These are phyloP conservation scores for Uloborus plumipes DNA, from an alignment of 2,888 invertebrate genomes.

Conservation along the genomic window DNA sequence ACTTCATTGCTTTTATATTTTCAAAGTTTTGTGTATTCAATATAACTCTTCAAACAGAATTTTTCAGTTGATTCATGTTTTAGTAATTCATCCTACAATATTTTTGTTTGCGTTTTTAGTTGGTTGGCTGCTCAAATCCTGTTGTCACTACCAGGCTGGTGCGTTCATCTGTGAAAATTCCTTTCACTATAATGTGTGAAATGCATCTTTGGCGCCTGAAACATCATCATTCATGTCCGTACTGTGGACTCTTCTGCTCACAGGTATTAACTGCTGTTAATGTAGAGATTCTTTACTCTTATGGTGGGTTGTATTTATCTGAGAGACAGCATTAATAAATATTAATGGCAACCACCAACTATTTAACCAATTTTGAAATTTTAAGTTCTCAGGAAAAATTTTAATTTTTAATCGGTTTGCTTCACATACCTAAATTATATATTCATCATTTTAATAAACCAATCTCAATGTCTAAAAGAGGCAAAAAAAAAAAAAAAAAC, in stretches of 20 bases:
- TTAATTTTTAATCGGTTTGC: no score
- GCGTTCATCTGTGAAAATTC: slow-evolving; percentile 75
- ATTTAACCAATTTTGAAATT: no score
- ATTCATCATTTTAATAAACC: no score
- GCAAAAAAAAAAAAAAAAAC: no score
- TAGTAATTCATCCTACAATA: not conserved
- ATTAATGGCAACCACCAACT: not conserved
- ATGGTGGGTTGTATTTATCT: no score
- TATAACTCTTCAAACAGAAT: no score
- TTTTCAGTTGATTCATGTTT: no score
- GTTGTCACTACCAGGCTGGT: slow-evolving; percentile 58
- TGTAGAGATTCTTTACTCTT: slow-evolving; percentile 40
- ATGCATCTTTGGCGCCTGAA: slow-evolving; percentile 82
- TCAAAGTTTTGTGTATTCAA: no score
- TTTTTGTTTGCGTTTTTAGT: slow-evolving; percentile 24
- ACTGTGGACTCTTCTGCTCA: slow-evolving; percentile 90
- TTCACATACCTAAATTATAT: no score
- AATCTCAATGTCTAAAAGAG: no score
- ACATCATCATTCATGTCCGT: slow-evolving; percentile 89
- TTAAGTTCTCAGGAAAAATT: no score
- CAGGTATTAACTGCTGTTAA: slow-evolving; percentile 75
- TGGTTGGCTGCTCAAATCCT: slow-evolving; percentile 66
- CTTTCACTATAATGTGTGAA: slow-evolving; percentile 84
- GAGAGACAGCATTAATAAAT: not conserved
- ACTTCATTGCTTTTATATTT: no score